Evolutionary conservation across 1,140 invertebrate species (phyloP), one percentile per base, ranked within the genome.

Genomic region (Cotesia typhae): DNA sequence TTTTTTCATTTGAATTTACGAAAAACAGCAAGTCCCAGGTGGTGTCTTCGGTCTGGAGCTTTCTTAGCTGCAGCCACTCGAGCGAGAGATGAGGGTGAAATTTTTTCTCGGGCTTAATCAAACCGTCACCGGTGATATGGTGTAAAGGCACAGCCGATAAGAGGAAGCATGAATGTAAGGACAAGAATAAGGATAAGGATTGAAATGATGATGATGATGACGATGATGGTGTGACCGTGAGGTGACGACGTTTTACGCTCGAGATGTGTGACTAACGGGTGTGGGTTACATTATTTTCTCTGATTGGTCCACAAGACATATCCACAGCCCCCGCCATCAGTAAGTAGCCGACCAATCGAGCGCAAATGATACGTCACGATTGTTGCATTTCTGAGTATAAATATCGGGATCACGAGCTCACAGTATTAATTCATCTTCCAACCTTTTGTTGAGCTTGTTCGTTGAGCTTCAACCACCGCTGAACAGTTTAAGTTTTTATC

Each of bases 301-400:
- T 70, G 73, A 77, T 77, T 77, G 75, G 77, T 75, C 69, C 57
- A 67, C 69, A 66, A 73, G 73, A 74, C 12, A 74, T 75, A 73
- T 71, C 51, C 53, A 59, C 66, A 36, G 65, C 76, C 79, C 79
- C 76, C 76, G 77, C 75, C 72, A 68, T 52, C 71, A 9, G 5
- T 20, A n/a, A 57, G 28, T 51, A 70, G 72, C 55, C 74, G 73
- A 69, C 79, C 79, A 80, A 78, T 80, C 77, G 72, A 72, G 71
- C 70, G 75, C 68, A 74, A 75, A 77, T 74, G 70, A 72, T 74
- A 65, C 65, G 74, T 67, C 67, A 70, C 72, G 77, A 78, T 80
- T 76, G 75, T 78, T 77, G 73, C 74, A 76, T 79, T 80, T 78
- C 47, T 53, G 76, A 80, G 79, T 80, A 80, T 80, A 80, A 80